Percentiles rank a stretch among this genome's conserved stretches.
phyloP scores from a whole-genome alignment of 1,140 invertebrate genomes.

The Macrostomum lignano region DNA sequence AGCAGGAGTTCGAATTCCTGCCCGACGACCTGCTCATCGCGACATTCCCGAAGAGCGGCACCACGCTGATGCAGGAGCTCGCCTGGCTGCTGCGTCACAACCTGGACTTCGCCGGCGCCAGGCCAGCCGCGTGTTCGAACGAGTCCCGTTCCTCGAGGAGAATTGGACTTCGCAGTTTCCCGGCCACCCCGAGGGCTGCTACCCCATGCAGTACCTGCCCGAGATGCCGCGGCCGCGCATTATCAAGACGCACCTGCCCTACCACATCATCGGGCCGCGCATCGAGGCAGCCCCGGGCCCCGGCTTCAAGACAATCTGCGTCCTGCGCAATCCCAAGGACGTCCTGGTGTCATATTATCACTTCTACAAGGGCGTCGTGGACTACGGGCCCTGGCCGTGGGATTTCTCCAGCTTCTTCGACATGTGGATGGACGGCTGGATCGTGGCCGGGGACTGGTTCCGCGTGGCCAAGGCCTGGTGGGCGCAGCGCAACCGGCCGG shows the following conservation, averaged over 20 bases:
- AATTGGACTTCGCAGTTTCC: not conserved
- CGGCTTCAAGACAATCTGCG: not conserved
- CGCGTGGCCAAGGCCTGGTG: not conserved
- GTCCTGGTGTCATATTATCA: constrained; percentile 1
- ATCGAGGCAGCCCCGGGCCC: not conserved
- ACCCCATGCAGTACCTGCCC: not conserved
- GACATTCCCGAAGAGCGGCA: constrained; percentile 4
- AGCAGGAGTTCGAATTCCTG: constrained; percentile 3
- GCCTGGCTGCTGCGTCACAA: not conserved
- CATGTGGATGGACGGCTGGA: constrained; percentile 5
- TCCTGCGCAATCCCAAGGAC: constrained; percentile 5
- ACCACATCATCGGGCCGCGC: not conserved
- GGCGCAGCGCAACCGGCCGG: not conserved
- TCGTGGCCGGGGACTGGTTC: constrained; percentile 1
- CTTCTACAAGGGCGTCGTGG: not conserved
- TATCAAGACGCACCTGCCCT: constrained; percentile 5
- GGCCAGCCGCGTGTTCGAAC: not conserved
- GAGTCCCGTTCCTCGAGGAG: constrained; percentile 3
- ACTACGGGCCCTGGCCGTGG: constrained; percentile 1
- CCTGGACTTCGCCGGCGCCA: not conserved
- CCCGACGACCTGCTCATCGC: constrained; percentile 2
- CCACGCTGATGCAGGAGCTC: constrained; percentile 1
- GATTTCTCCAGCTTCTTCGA: constrained; percentile 4
- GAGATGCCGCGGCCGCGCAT: not conserved
- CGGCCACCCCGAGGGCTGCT: not conserved